Evolutionary conservation across 2,888 invertebrate species (phyloP).

Genomic region (Agriopis aurantiaria): DNA sequence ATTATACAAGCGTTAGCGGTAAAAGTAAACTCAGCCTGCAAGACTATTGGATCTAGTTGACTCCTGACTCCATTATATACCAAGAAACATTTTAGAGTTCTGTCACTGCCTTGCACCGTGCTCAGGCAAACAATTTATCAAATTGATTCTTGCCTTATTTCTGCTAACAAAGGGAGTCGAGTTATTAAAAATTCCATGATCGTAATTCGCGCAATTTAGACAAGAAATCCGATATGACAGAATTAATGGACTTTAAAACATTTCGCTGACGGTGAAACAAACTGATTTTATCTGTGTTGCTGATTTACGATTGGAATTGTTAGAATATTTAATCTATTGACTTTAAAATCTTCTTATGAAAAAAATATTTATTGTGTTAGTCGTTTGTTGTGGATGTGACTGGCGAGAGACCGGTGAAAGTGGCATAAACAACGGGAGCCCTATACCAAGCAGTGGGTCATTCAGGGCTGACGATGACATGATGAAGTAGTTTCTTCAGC

Average conservation of each 20-base stretch:
- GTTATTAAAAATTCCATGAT: slow-evolving; percentile 47
- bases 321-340: not conserved
- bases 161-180: slow-evolving; percentile 34
- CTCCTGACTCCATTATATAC: too few relatives aligned
- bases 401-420: too few relatives aligned
- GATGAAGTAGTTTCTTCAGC: too few relatives aligned
- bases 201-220: slow-evolving; percentile 33
- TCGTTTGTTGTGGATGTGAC: too few relatives aligned
- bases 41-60: too few relatives aligned
- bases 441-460: too few relatives aligned
- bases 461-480: too few relatives aligned
- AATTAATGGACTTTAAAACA: slow-evolving; percentile 31
- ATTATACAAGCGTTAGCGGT: too few relatives aligned
- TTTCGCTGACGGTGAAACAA: slow-evolving; percentile 23
- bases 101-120: slow-evolving; percentile 2
- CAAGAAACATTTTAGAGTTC: not conserved
- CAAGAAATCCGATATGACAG: slow-evolving; percentile 34
- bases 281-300: slow-evolving; percentile 16
- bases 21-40: too few relatives aligned
- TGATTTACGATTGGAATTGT: slow-evolving; percentile 13
- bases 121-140: slow-evolving; percentile 41
- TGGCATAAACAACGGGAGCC: too few relatives aligned
- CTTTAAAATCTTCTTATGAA: not conserved
- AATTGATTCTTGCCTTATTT: slow-evolving; percentile 45
- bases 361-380: too few relatives aligned